Percentiles rank a stretch among this genome's conserved stretches.
phyloP scores from a whole-genome alignment of 2,113 vertebrate species.

The Gnathonemus longibarbis region DNA sequence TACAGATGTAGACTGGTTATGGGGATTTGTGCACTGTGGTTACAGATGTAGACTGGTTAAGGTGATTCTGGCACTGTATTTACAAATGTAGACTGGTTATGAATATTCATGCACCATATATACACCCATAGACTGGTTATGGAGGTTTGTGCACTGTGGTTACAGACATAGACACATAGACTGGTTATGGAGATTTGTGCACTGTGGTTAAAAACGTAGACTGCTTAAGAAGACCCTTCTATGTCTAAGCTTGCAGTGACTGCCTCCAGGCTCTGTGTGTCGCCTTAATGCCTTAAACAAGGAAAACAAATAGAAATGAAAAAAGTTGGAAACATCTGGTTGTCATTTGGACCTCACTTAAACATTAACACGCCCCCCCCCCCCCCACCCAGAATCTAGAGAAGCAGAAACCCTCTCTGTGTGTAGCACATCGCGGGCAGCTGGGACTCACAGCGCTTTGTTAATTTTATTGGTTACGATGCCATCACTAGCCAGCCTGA shows the following conservation, averaged over 20 bases:
- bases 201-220: neutral
- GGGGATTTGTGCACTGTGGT: neutral
- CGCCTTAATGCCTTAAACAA: slow-evolving; percentile 6
- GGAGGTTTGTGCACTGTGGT: neutral
- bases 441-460: neutral
- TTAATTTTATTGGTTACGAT: neutral
- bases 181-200: neutral
- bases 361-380: neutral
- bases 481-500: neutral
- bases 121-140: neutral
- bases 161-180: neutral
- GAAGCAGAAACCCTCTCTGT: neutral
- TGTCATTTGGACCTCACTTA: slow-evolving; percentile 7
- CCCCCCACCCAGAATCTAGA: neutral
- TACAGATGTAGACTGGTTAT: neutral
- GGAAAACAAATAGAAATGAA: slow-evolving; percentile 3
- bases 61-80: neutral
- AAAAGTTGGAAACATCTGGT: slow-evolving; percentile 20
- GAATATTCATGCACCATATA: too few relatives aligned
- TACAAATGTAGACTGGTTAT: neutral
- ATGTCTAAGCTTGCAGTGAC: neutral
- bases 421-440: neutral
- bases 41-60: neutral
- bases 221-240: neutral
- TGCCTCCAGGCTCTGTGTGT: neutral